These are phyloP conservation scores for Sinhomidia bicolor DNA, from an alignment of 2,888 invertebrate species.

Conservation along the genomic window DNA sequence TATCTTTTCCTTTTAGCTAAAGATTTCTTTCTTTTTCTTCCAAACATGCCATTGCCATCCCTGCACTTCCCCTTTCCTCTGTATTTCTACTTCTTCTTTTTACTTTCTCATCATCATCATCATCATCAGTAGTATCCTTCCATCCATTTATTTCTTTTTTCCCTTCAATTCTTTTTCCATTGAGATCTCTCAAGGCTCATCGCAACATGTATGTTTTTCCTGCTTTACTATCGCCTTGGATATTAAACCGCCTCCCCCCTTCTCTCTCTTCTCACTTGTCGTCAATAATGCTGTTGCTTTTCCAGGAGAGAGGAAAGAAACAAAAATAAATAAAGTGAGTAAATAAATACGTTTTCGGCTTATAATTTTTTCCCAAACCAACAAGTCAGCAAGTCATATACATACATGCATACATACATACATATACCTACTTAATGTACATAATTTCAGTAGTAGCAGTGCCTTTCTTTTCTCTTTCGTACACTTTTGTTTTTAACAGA, in stretches of 20 bases:
- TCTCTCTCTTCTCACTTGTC: conserved; percentile 27
- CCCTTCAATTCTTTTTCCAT: conserved; percentile 6
- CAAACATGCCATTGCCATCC: too few relatives aligned
- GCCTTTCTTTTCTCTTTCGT: not conserved
- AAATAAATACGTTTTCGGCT: conserved; percentile 28
- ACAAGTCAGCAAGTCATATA: not conserved
- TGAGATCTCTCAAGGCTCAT: conserved; percentile 5
- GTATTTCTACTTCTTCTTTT: not conserved
- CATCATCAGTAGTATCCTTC: not conserved
- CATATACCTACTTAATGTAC: too few relatives aligned
- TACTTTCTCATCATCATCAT: conserved; percentile 53
- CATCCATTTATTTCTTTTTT: conserved; percentile 37
- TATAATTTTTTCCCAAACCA: not conserved
- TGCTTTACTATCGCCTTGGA: not conserved
- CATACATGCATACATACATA: too few relatives aligned
- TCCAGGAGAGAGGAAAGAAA: not conserved
- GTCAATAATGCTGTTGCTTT: not conserved
- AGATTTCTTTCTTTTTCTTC: too few relatives aligned
- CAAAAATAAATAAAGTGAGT: not conserved
- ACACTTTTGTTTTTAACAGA: not conserved
- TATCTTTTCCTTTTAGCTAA: too few relatives aligned
- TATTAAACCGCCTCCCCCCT: conserved; percentile 5
- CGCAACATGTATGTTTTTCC: not conserved
- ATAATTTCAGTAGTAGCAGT: too few relatives aligned
- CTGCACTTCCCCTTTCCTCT: not conserved